phyloP scores from a whole-genome alignment of 1,140 invertebrate genomes.

The Drosophila miranda region DNA sequence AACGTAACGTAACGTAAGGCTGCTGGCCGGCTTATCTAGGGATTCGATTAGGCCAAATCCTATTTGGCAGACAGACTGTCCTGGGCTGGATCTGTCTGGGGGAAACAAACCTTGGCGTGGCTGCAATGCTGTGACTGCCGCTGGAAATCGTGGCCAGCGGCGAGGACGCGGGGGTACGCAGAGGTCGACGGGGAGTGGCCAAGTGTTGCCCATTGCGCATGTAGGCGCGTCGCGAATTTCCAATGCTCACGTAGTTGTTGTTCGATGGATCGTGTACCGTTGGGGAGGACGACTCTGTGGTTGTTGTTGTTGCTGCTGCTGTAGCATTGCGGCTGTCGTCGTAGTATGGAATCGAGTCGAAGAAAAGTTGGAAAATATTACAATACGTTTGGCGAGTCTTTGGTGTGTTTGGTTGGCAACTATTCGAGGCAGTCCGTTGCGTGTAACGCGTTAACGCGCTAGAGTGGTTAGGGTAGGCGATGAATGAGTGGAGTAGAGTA shows the following conservation, averaged over 20 bases:
- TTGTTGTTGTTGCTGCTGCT: conserved; percentile 35
- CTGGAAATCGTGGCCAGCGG: conserved; percentile 75
- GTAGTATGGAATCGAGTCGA: conserved; percentile 72
- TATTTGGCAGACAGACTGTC: background rate
- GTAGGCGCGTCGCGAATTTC: conserved; percentile 51
- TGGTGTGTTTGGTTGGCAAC: conserved; percentile 4
- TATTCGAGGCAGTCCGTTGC: background rate
- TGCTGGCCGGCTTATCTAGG: too few species aligned
- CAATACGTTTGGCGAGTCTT: conserved; percentile 34
- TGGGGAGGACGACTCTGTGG: conserved; percentile 40
- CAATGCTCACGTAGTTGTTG: conserved; percentile 58
- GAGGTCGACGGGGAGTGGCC: conserved; percentile 70
- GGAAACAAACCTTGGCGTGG: conserved; percentile 79
- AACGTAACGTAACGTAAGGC: too few species aligned
- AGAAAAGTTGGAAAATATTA: conserved; percentile 75
- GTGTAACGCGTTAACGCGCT: too few species aligned
- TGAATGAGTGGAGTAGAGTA: conserved; percentile 9
- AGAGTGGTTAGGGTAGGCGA: background rate
- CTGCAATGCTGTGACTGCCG: conserved; percentile 63
- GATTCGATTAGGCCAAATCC: too few species aligned
- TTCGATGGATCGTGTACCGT: conserved; percentile 53
- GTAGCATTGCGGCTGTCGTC: conserved; percentile 39
- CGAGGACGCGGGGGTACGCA: conserved; percentile 77
- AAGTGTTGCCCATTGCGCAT: conserved; percentile 58
- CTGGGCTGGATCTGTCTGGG: conserved; percentile 1